Base-by-base conservation (phyloP, 1,140 invertebrate species). In the Formica selysi region DNA sequence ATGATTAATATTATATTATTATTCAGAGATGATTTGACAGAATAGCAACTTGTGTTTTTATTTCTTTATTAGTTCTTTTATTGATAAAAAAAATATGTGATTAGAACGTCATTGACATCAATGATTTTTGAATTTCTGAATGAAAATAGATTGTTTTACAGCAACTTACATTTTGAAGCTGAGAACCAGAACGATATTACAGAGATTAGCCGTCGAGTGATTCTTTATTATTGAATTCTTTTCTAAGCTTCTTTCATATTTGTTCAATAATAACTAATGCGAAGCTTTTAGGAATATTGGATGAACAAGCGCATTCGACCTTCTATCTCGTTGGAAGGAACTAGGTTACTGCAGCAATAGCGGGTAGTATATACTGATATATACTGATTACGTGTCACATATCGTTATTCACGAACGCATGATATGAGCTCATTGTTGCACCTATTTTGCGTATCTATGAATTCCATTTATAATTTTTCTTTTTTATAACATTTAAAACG, bases 351-450 rank as follows among this genome's bases (percentile, higher is more conserved):
- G 38, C 76, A 59, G 36, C 7, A 38, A 44, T 11, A 13, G 11
- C 48, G 11, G 61, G 57, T 7, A 32, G 16, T 76, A 38, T 48
- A 2, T 76, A 48, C 38, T 78, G 74, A 64, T 62, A 38, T 48
- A 0, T 76, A 48, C 38, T 78, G 76, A 65, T 76, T 64, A 64
- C 76, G 26, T 76, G 38, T 64, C 32, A 36, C 13, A 32, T 32
- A 32, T 16, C 38, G 22, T 62, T 22, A 62, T 76, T 38, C 19
- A 26, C 22, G 22, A 61, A 16, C 29, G 13, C 22, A 61, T 8
- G 54, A 62, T 36, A 76, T 41, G 19, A 76, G 32, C 59, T 59
- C 54, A 74, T 74, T 59, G 13, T 74, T 61, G 13, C 13, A 59
- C 3, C 32, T 59, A 36, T 41, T 10, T 11, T 26, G n/a, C 6